Evolutionary conservation across 2,888 invertebrate species (phyloP).

Genomic region (Megaustenia siamemsis): DNA sequence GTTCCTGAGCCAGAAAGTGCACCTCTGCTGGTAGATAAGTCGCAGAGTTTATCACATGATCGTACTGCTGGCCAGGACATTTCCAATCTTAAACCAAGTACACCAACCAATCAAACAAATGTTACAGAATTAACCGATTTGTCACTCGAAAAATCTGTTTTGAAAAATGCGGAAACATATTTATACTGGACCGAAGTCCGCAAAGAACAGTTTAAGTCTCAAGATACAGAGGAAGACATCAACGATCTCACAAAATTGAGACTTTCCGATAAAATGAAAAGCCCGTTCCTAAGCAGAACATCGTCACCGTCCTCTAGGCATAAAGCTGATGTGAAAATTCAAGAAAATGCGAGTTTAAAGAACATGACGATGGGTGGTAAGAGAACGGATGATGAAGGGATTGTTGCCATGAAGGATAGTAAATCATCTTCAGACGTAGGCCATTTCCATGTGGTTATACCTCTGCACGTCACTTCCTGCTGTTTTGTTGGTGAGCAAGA

Average conservation of each 20-base stretch:
- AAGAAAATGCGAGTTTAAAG: not conserved
- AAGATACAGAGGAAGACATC: not conserved
- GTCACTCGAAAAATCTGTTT: not conserved
- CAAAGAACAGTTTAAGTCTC: not conserved
- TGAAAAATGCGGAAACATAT: not conserved
- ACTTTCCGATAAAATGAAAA: not conserved
- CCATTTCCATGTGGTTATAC: not conserved
- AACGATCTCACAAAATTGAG: not conserved
- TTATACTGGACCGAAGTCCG: not conserved
- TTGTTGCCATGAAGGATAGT: not conserved
- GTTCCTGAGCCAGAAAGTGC: not conserved
- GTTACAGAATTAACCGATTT: not conserved
- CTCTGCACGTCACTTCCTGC: slow-evolving; percentile 10
- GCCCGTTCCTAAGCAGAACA: not conserved
- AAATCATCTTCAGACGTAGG: not conserved
- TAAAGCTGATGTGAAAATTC: not conserved
- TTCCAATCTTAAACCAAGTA: not conserved
- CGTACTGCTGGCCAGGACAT: not conserved
- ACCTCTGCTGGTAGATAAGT: not conserved
- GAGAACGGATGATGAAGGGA: not conserved
- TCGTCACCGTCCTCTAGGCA: not conserved
- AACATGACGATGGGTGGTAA: not conserved
- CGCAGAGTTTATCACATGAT: not conserved
- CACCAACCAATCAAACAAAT: too few species aligned
- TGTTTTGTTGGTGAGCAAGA: slow-evolving; percentile 45